Evolutionary conservation across 2,888 invertebrate species (phyloP), one percentile per base, ranked within the genome.

Genomic region (Tipula helvola): DNA sequence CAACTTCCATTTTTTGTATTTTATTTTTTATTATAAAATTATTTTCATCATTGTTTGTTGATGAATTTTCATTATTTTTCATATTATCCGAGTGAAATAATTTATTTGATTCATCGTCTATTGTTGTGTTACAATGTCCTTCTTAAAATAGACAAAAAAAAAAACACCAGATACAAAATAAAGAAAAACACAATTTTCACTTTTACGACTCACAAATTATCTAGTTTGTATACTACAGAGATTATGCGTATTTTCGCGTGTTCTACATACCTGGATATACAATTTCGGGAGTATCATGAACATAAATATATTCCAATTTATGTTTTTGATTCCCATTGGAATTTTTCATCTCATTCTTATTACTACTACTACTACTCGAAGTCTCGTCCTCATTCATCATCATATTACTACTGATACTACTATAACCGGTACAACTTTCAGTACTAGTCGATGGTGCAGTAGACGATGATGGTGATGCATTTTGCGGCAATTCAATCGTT

Each of bases 361-460:
- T 28, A n/a, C 16, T 39, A 16, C 5, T 86, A 87, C 16, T 86
- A 41, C n/a, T 86, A 87, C n/a, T 16, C 12, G 83, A 83, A 13
- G 42, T 10, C 10, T 16, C 39, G 10, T 83, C 83, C 13, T 86
- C 71, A 36, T 16, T 83, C 4, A 16, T 71, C 16, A 86, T 16
- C 12, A 16, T 83, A 36, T 83, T 18, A 28, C 39, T 85, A 39
- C 92, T 89, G 92, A 88, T 87, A 91, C 91, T 91, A 92, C 91
- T 87, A 92, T 90, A 71, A 0, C 12, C 71, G 8, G 71, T 71
- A 71, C 71, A 18, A 28, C 13, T 39, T 12, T 86, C 44, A 28
- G 41, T 83, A 83, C 18, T 86, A 83, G 87, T 87, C 71, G 87
- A 87, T 2, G 88, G 87, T 3, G 88, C 86, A 83, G 87, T 87